Percentiles rank a stretch among this genome's conserved stretches.
Evolutionary conservation across 2,113 vertebrate genomes (phyloP).

Genomic region (Mola mola): DNA sequence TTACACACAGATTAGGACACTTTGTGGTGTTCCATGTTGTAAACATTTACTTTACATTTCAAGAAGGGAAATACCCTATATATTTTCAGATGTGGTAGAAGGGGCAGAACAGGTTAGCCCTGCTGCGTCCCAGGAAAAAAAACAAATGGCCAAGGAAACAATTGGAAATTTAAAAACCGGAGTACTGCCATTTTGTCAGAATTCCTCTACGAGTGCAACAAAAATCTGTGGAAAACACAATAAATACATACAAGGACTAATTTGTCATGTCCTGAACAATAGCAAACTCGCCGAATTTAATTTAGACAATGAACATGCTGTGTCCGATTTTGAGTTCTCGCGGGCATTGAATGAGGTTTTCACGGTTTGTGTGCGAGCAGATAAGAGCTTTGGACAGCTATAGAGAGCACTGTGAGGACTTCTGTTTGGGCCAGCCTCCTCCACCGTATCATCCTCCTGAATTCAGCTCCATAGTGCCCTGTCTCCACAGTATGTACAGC

Average conservation of each 20-base stretch:
- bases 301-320: constrained; percentile 23
- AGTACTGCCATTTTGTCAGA: constrained; percentile 56
- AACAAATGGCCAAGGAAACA: constrained; percentile 47
- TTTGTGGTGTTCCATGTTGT: constrained; percentile 6
- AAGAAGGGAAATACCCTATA: constrained; percentile 5
- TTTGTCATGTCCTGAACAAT: constrained; percentile 47
- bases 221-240: constrained; percentile 25
- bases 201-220: constrained; percentile 13
- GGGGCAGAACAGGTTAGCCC: constrained; percentile 38
- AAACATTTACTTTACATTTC: constrained; percentile 10
- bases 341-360: constrained; percentile 29
- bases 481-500: constrained; percentile 40
- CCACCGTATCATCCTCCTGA: constrained; percentile 33
- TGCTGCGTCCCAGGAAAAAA: constrained; percentile 48
- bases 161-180: constrained; percentile 64
- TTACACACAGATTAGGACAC: neutral
- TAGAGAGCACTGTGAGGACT: constrained; percentile 43
- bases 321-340: constrained; percentile 30
- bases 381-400: constrained; percentile 44
- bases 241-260: constrained; percentile 35
- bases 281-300: constrained; percentile 29
- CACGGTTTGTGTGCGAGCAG: constrained; percentile 17
- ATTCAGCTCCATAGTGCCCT: constrained; percentile 35
- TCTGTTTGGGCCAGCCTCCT: constrained; percentile 28
- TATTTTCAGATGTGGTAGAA: constrained; percentile 31